Evolutionary conservation across 2,797 vertebrate species (phyloP).

Genomic region (Buphagus erythrorhynchus): DNA sequence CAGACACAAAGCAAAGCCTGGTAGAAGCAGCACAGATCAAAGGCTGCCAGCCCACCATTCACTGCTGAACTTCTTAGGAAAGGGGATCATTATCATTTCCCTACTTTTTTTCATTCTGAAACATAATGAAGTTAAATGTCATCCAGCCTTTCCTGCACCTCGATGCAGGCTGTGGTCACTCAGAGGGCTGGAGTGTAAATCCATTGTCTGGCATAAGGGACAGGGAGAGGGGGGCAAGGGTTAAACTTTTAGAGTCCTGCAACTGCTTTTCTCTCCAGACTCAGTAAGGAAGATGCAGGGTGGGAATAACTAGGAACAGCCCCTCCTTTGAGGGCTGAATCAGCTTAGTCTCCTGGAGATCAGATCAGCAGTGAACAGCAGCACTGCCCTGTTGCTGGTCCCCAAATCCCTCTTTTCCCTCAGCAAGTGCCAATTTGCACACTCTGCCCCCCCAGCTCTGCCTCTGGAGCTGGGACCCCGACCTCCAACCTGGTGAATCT

Average conservation of each 20-base stretch:
- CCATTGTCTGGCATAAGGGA: background rate
- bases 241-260: background rate
- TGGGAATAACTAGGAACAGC: background rate
- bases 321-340: background rate
- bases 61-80: background rate
- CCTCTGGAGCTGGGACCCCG: background rate
- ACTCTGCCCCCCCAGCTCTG: background rate
- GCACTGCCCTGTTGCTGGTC: background rate
- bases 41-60: background rate
- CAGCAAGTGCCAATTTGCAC: background rate
- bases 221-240: background rate
- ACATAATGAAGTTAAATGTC: background rate
- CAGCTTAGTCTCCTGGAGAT: background rate
- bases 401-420: background rate
- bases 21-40: background rate
- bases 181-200: background rate
- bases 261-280: background rate
- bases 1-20: background rate
- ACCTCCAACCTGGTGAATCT: background rate
- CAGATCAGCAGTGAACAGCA: background rate
- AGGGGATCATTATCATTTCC: background rate
- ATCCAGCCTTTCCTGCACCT: background rate
- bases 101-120: background rate
- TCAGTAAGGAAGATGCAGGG: background rate
- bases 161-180: background rate